Evolutionary conservation across 1,140 invertebrate genomes (phyloP).

Genomic region (Archivesica marissinica): DNA sequence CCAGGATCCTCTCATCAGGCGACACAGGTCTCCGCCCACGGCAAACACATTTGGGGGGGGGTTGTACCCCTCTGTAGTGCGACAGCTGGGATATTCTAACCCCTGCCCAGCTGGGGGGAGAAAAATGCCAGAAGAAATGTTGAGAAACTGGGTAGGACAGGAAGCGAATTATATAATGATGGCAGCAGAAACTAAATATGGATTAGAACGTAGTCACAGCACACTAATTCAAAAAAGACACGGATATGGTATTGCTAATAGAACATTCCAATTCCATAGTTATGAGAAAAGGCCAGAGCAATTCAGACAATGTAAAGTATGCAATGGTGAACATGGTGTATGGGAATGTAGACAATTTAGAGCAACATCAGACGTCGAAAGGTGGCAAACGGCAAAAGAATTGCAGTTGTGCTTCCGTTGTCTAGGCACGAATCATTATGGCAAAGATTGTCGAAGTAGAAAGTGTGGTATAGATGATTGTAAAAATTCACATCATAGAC

Average conservation of each 20-base stretch:
- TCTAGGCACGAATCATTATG: constrained; percentile 11
- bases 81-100: too few species aligned
- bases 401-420: constrained; percentile 12
- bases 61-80: too few species aligned
- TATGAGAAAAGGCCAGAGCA: background rate
- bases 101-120: too few species aligned
- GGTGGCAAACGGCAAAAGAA: constrained; percentile 10
- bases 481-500: constrained; percentile 19
- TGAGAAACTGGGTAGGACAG: background rate
- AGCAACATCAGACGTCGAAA: background rate
- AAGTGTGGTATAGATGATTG: constrained; percentile 7
- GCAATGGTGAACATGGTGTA: background rate
- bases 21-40: too few species aligned
- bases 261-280: background rate
- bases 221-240: background rate
- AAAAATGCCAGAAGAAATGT: too few species aligned
- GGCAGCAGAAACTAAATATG: constrained; percentile 19
- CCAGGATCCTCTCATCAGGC: too few species aligned
- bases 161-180: background rate
- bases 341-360: background rate
- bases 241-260: background rate
- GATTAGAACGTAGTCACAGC: too few species aligned
- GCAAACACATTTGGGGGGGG: too few species aligned
- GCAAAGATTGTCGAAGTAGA: constrained; percentile 13
- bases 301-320: background rate